Evolutionary conservation across 2,113 vertebrate genomes (phyloP), one percentile per base, ranked within the genome.

Genomic region (Dolichotis patagonum): DNA sequence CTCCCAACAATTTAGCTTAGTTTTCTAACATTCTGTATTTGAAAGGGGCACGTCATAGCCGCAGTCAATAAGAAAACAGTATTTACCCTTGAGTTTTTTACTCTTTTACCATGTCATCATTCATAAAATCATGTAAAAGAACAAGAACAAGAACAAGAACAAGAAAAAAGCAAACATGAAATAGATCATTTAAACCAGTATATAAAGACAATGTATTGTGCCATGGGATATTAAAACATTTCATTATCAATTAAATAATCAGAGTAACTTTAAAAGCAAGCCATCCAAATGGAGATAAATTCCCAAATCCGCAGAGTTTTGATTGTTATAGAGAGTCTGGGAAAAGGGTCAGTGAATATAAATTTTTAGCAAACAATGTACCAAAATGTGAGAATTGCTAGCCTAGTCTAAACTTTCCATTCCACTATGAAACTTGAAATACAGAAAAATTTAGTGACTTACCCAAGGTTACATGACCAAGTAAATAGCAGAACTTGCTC

Each of bases 91-190:
- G 69, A 65, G 11, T 56, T 93, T 93, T 85, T 62, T 28, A 67
- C 46, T 95, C 54, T 85, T 16, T 89, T 89, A 16, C 20, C 65
- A 82, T 65, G 73, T 28, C 26, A 54, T 56, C 13, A 56, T 83
- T 89, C 26, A 26, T 63, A 93, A 35, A 56, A 82, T 75, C 12
- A 90, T 75, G 46, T 60, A n/a, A 95, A 96, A 86, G 17, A 75
- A 85, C 28, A 43, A 52, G 73, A 43, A 28, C 65, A 93, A 63
- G 32, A 7, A 58, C n/a, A n/a, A n/a, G n/a, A n/a, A n/a, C n/a
- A n/a, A n/a, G n/a, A n/a, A n/a, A 84, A 71, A 20, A 92, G 11
- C 20, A 86, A 75, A 90, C 62, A 81, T 52, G 26, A 71, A 85
- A 71, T 30, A 81, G 5, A n/a, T 73, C 5, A 81, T 60, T 85